Base-by-base conservation (phyloP, 2,797 vertebrate species). In the Trichosurus vulpecula region DNA sequence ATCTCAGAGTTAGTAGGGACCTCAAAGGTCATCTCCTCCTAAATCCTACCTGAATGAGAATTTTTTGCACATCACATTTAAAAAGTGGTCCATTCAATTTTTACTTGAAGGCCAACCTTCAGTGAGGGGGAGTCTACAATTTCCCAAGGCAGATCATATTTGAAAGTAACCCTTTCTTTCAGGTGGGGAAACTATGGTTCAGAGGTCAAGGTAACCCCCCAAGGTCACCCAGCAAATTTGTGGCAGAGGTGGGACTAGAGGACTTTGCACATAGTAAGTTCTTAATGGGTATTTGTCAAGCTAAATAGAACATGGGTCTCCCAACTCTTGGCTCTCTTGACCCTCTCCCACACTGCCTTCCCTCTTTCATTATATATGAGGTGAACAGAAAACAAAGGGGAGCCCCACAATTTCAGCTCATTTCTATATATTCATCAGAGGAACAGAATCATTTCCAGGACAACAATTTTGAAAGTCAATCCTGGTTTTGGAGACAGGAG, bases 391-490 rank as follows among this genome's bases (percentile, higher is more conserved):
- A 58, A 51, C 47, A 29, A 41, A 14, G 35, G 8, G 16, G 57
- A 30, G 22, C 19, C 90, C 89, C 25, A 57, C 95, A 74, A 53
- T 47, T 94, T 58, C 93, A 30, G 31, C 54, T 97, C 35, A 1
- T 96, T 94, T 19, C 94, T 90, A 91, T 56, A 27, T 8, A 12
- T 92, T 97, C 91, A 35, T 94, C 94, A 95, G 95, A 90, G 8
- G 2, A 95, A 93, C 54, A 97, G 97, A 96, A 92, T 94, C 95
- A 98, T 97, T 91, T 94, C 54, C 92, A 95, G 94, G 94, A 94
- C 92, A 92, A 92, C 95, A 93, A 0, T 27, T 92, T 94, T 61
- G 57, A 74, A 52, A 96, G 92, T 95, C 53, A 92, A 6, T 58
- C 96, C 93, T 92, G 92, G 96, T 94, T 98, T 93, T 94, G 94